Evolutionary conservation across 2,797 vertebrate species (phyloP).

Genomic region (Sebastes iracundus): DNA sequence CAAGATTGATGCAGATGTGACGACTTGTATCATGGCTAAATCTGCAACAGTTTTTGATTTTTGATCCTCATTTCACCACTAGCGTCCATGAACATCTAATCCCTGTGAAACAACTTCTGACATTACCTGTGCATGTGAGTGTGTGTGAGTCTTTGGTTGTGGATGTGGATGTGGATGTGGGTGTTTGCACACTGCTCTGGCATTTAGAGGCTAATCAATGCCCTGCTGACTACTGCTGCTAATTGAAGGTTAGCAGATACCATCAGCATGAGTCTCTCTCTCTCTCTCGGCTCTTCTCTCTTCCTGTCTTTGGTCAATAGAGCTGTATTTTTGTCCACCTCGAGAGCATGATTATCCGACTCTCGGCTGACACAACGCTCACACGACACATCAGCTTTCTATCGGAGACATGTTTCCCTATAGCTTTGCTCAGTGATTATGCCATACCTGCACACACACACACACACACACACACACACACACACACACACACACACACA

Average conservation of each 20-base stretch:
- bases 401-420: neutral
- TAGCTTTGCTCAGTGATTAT: neutral
- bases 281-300: slow-evolving; percentile 35
- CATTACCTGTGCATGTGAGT: slow-evolving; percentile 6
- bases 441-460: neutral
- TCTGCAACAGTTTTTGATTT: neutral
- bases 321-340: slow-evolving; percentile 44
- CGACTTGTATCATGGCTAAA: neutral
- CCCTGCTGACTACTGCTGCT: slow-evolving; percentile 80
- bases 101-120: slow-evolving; percentile 5
- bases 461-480: neutral
- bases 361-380: neutral
- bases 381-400: neutral
- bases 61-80: neutral
- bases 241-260: slow-evolving; percentile 87
- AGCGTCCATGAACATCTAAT: neutral
- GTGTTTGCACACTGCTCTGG: slow-evolving; percentile 70
- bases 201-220: slow-evolving; percentile 85
- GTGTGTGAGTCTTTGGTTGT: slow-evolving; percentile 26
- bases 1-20: neutral
- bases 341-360: slow-evolving; percentile 17
- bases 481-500: neutral
- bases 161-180: slow-evolving; percentile 29
- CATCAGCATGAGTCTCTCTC: slow-evolving; percentile 63
- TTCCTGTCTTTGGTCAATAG: slow-evolving; percentile 55